phyloP scores from a whole-genome alignment of 2,797 vertebrate genomes.

The Heterohyrax brucei region DNA sequence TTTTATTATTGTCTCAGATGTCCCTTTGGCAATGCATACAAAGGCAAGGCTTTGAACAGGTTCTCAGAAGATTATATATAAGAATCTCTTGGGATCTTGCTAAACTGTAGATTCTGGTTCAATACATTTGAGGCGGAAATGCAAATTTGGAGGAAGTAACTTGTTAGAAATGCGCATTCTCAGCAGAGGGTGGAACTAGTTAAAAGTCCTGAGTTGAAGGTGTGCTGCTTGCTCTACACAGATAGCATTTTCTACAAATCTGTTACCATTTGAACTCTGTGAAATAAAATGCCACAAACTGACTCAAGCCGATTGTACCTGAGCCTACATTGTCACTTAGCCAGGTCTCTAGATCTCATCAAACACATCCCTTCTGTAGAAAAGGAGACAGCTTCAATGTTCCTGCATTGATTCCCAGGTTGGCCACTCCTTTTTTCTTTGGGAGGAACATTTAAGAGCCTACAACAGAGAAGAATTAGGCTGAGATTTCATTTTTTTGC shows the following conservation, averaged over 20 bases:
- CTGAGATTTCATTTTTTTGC: constrained; percentile 36
- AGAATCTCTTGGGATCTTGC: too few relatives aligned
- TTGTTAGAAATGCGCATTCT: too few relatives aligned
- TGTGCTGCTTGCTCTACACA: background rate
- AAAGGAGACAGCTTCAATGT: background rate
- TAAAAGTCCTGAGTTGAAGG: background rate
- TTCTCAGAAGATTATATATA: too few relatives aligned
- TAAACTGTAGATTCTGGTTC: too few relatives aligned
- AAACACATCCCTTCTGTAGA: background rate
- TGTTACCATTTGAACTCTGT: background rate
- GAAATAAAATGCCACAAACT: constrained; percentile 48
- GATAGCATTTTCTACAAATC: constrained; percentile 56
- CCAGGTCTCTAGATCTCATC: background rate
- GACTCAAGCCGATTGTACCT: background rate
- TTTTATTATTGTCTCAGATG: background rate
- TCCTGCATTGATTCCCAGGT: background rate
- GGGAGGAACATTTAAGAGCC: background rate
- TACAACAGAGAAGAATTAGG: background rate
- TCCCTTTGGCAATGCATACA: constrained; percentile 33
- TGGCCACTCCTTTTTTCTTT: constrained; percentile 32
- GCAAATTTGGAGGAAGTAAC: too few relatives aligned
- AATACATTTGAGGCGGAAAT: too few relatives aligned
- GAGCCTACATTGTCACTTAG: background rate
- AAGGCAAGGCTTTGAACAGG: background rate
- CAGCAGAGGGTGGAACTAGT: too few relatives aligned